Evolutionary conservation across 2,113 vertebrate species (phyloP).

Genomic region (Grallaria varia): DNA sequence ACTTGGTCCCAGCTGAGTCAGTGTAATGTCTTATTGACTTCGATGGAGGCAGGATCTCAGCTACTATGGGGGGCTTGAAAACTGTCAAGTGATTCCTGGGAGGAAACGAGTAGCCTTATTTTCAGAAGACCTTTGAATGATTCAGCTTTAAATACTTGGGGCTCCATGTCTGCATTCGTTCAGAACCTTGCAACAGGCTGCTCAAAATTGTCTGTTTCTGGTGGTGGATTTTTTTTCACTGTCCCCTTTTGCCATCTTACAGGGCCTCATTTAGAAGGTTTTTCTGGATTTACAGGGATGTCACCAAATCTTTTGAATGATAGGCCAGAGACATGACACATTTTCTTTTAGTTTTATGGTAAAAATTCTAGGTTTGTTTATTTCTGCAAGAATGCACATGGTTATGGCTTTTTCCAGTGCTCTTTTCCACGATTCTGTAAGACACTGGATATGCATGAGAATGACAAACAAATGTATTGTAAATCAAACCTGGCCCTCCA

Average conservation of each 20-base stretch:
- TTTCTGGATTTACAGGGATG: neutral
- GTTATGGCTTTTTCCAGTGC: neutral
- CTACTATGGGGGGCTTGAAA: neutral
- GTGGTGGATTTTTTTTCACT: neutral
- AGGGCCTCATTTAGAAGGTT: accelerated
- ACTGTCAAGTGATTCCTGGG: neutral
- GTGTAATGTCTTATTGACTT: neutral
- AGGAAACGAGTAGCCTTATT: neutral
- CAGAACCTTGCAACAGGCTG: neutral
- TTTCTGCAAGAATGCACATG: neutral
- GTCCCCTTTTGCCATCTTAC: neutral
- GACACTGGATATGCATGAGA: constrained; percentile 38
- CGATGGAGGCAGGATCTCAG: neutral
- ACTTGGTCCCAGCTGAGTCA: neutral
- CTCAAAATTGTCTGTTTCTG: neutral
- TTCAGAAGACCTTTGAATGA: neutral
- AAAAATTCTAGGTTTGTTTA: neutral
- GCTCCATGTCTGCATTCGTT: neutral
- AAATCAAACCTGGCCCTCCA: neutral
- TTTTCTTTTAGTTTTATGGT: neutral
- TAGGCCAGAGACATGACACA: neutral
- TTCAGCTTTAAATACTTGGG: neutral
- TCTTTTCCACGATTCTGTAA: neutral
- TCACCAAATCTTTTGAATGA: neutral
- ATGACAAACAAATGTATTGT: neutral